Percentiles rank a stretch among this genome's conserved stretches.
These are phyloP conservation scores for Diceros bicornis DNA, from an alignment of 2,797 vertebrate genomes.

Conservation along the genomic window DNA sequence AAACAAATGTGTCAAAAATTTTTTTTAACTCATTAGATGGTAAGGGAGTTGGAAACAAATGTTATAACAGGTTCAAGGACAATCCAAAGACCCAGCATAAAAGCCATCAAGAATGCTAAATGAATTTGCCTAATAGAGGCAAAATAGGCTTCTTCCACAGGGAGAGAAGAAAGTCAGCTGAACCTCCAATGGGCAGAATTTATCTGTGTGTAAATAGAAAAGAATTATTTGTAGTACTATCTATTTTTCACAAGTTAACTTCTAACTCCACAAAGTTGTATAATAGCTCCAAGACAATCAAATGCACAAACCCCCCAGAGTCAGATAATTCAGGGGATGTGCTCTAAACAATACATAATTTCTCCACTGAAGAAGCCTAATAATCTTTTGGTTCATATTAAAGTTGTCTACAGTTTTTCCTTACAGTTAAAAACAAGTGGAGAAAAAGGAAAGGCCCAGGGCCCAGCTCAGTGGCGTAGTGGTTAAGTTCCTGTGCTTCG, in stretches of 20 bases:
- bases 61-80: neutral
- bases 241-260: neutral
- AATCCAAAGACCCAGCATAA: neutral
- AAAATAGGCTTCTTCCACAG: neutral
- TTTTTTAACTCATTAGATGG: neutral
- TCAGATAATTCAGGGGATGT: neutral
- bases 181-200: neutral
- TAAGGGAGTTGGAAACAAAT: neutral
- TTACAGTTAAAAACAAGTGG: neutral
- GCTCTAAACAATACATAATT: neutral
- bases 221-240: neutral
- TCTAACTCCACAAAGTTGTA: neutral
- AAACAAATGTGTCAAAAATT: neutral
- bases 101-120: neutral
- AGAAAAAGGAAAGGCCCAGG: no score
- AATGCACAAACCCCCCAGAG: neutral
- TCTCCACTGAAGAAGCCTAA: neutral
- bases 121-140: neutral
- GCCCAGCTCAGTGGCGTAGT: no score
- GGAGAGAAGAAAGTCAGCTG: neutral
- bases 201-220: neutral
- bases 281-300: neutral
- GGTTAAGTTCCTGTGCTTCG: no score
- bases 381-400: neutral
- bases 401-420: neutral